Evolutionary conservation across 2,888 invertebrate species (phyloP).

Genomic region (Xestia xanthographa): DNA sequence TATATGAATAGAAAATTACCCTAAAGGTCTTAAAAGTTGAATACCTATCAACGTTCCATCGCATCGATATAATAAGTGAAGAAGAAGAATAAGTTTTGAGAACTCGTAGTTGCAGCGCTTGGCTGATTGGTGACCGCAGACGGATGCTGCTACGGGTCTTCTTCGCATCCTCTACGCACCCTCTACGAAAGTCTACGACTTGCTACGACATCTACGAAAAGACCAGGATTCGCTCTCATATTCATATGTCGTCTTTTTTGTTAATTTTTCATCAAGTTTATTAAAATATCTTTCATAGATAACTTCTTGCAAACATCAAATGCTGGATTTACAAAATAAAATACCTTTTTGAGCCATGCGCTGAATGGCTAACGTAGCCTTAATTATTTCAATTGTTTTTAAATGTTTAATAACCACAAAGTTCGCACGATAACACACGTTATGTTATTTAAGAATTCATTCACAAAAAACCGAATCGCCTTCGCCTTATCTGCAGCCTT

Average conservation of each 20-base stretch:
- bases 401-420: conserved; percentile 54
- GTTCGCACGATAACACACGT: conserved; percentile 61
- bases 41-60: too few species aligned
- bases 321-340: neutral
- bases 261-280: neutral
- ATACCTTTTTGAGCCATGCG: conserved; percentile 1
- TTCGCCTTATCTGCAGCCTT: conserved; percentile 63
- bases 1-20: neutral
- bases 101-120: neutral
- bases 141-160: conserved; percentile 11
- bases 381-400: conserved; percentile 57
- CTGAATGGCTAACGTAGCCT: conserved; percentile 26
- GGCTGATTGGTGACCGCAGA: too few species aligned
- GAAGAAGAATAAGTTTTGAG: neutral
- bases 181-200: conserved; percentile 32
- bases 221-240: neutral
- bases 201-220: conserved; percentile 31
- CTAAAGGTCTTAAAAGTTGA: neutral
- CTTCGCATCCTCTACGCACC: conserved; percentile 26
- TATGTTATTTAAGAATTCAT: conserved; percentile 53
- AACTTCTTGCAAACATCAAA: neutral
- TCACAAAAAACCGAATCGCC: conserved; percentile 56
- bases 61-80: neutral
- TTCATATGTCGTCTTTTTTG: neutral
- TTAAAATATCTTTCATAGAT: neutral